Percentiles rank a stretch among this genome's conserved stretches.
Conservation (phyloP, 2,113 vertebrate genomes). For the Pseudopodoces humilis region DNA sequence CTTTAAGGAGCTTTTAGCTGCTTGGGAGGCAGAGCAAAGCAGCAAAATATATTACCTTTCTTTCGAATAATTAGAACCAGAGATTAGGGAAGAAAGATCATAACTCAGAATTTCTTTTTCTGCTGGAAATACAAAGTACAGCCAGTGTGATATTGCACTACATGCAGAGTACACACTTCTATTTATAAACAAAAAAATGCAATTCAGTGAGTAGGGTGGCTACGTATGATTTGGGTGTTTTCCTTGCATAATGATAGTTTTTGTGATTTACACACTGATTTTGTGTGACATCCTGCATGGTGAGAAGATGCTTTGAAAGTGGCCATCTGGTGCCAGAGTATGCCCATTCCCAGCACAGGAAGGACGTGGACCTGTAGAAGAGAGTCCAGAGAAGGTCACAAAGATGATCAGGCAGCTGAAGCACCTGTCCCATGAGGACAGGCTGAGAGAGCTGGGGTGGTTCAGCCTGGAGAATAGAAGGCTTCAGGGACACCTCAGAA, state of each 20-base stretch:
- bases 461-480: background rate
- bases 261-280: background rate
- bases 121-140: background rate
- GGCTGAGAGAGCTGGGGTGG: background rate
- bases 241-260: background rate
- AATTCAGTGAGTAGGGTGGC: background rate
- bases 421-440: background rate
- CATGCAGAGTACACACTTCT: background rate
- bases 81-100: background rate
- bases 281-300: background rate
- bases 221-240: rapidly evolving
- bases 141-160: background rate
- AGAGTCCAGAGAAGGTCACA: background rate
- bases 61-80: background rate
- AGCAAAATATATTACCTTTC: background rate
- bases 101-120: background rate
- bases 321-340: background rate
- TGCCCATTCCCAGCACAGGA: background rate
- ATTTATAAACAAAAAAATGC: background rate
- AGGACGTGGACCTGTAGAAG: background rate
- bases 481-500: background rate
- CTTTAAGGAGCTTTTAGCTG: background rate
- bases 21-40: background rate
- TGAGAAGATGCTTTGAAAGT: background rate
- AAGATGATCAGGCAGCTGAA: background rate